phyloP scores from a whole-genome alignment of 2,888 invertebrate species.

The Ischnus inquisitorius region DNA sequence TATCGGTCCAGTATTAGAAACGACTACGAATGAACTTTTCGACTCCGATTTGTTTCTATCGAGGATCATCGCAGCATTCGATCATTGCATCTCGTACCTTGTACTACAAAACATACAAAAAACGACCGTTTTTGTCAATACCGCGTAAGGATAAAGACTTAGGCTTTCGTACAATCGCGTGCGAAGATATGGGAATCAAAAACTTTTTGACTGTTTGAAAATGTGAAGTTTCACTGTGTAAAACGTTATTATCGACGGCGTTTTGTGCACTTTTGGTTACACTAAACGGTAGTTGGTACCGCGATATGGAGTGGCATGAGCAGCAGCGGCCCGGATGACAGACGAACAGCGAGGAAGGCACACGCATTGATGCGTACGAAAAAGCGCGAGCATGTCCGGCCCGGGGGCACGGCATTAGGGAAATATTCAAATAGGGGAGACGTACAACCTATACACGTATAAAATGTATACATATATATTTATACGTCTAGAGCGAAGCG shows the following conservation, averaged over 20 bases:
- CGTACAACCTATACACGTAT: slow-evolving; percentile 20
- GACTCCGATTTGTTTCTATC: too few species aligned
- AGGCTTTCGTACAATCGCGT: too few species aligned
- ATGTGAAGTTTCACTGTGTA: too few species aligned
- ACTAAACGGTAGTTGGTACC: background rate
- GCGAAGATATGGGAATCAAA: too few species aligned
- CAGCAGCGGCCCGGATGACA: slow-evolving; percentile 74
- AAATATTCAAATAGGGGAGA: slow-evolving; percentile 69
- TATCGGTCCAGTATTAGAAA: background rate
- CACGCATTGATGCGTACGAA: slow-evolving; percentile 82
- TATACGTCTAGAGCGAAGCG: slow-evolving; percentile 47
- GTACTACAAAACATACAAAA: too few species aligned
- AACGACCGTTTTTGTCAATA: too few species aligned
- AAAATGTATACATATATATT: slow-evolving; percentile 18
- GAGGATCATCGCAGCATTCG: too few species aligned
- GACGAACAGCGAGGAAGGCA: slow-evolving; percentile 76
- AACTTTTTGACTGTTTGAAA: too few species aligned
- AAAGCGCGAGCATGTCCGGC: slow-evolving; percentile 82
- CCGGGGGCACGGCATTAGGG: slow-evolving; percentile 70
- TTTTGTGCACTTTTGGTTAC: background rate
- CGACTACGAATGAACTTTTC: too few species aligned
- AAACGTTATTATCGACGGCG: background rate
- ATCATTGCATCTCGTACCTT: too few species aligned
- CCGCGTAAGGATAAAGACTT: too few species aligned
- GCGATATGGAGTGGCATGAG: background rate